Percentiles rank a stretch among this genome's conserved stretches.
Evolutionary conservation across 2,797 vertebrate species (phyloP).

Genomic region (Meda fulgida): DNA sequence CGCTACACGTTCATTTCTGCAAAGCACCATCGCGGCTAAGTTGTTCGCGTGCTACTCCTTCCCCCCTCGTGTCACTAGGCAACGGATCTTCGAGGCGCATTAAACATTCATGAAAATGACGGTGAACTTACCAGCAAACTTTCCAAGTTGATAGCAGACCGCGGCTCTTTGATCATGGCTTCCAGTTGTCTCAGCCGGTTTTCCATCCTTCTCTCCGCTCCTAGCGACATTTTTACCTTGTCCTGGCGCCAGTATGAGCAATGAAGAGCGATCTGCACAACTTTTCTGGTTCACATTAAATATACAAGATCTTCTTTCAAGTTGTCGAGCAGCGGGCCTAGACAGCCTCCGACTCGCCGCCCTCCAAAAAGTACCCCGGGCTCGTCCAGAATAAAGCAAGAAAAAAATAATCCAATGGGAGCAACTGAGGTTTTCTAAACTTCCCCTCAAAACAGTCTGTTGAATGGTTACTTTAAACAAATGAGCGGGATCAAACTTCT

Average conservation of each 20-base stretch:
- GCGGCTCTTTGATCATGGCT: constrained; percentile 81
- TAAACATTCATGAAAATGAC: constrained; percentile 66
- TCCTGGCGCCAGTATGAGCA: constrained; percentile 38
- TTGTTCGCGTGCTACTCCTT: constrained; percentile 1
- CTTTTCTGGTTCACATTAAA: constrained; percentile 68
- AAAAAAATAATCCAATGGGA: constrained; percentile 66
- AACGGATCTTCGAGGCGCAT: constrained; percentile 56
- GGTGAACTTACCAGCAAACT: constrained; percentile 82
- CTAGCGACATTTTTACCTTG: constrained; percentile 73
- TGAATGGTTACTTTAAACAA: constrained; percentile 3
- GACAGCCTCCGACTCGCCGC: constrained; percentile 72
- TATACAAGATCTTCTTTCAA: constrained; percentile 57
- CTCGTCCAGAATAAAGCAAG: constrained; percentile 68
- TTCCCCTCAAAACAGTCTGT: constrained; percentile 40
- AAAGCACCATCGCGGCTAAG: constrained; percentile 8
- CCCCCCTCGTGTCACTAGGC: constrained; percentile 15
- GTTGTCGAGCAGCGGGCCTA: constrained; percentile 75
- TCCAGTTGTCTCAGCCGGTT: constrained; percentile 80
- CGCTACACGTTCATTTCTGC: not conserved
- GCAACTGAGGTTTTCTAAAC: constrained; percentile 50
- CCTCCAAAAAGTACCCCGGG: constrained; percentile 60
- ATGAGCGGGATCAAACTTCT: constrained; percentile 42
- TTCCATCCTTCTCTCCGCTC: constrained; percentile 84
- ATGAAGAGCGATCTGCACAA: constrained; percentile 35
- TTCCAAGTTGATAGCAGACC: constrained; percentile 81